Conservation (phyloP, 2,797 vertebrate species). For the Clarias fuscus region DNA sequence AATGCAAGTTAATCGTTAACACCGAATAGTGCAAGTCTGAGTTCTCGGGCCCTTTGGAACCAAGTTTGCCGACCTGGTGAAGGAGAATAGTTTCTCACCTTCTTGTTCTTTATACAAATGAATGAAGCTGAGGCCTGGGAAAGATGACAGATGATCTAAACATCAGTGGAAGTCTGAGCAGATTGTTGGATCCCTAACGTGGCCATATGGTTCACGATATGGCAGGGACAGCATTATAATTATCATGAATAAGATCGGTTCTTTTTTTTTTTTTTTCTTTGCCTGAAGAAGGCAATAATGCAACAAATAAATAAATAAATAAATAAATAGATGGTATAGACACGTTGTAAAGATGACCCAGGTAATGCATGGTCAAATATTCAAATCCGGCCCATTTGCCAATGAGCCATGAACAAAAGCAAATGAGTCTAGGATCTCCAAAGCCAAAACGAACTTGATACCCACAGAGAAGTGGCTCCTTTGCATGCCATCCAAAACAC, state of each 20-base stretch:
- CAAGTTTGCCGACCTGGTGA: not conserved
- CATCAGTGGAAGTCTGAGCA: slow-evolving; percentile 42
- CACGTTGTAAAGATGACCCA: not conserved
- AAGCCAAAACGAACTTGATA: slow-evolving; percentile 32
- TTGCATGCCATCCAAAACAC: slow-evolving; percentile 53
- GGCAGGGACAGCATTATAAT: not conserved
- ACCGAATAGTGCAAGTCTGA: slow-evolving; percentile 6
- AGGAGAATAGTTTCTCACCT: slow-evolving; percentile 13
- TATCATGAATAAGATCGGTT: not conserved
- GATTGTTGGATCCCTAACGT: slow-evolving; percentile 32
- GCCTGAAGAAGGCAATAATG: not conserved
- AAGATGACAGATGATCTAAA: slow-evolving; percentile 24
- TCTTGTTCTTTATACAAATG: slow-evolving; percentile 13
- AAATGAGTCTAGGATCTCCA: slow-evolving; percentile 28
- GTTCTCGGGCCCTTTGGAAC: slow-evolving; percentile 19
- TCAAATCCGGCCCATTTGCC: slow-evolving; percentile 47
- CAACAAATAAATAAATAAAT: not conserved
- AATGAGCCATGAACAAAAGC: slow-evolving; percentile 46
- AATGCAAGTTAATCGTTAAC: not conserved
- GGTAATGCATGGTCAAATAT: slow-evolving; percentile 28
- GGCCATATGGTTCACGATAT: slow-evolving; percentile 39
- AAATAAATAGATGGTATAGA: not conserved
- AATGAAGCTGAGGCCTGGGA: not conserved
- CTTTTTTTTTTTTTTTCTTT: not conserved
- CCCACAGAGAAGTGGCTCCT: slow-evolving; percentile 44